Conservation (phyloP, 2,113 vertebrate species). For the Helogale parvula region DNA sequence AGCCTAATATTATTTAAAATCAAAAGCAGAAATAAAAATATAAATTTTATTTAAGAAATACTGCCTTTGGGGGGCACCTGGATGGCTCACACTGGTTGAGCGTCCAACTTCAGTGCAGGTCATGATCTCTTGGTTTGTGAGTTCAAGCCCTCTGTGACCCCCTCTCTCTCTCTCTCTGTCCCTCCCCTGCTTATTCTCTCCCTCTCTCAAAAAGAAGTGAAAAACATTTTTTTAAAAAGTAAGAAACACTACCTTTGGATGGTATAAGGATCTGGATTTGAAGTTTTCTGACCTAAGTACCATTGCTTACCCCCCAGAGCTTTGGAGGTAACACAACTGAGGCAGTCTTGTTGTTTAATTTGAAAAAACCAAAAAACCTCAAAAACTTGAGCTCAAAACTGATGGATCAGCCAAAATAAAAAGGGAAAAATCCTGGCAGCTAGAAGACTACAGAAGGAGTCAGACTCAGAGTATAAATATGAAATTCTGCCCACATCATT, state of each 20-base stretch:
- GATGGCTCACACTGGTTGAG: too few relatives aligned
- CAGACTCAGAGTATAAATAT: not conserved
- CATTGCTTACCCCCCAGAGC: accelerated
- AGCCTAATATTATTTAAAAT: not conserved
- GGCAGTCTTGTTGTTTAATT: not conserved
- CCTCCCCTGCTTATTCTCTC: too few relatives aligned
- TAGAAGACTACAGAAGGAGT: not conserved
- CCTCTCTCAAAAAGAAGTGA: too few relatives aligned
- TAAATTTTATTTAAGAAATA: not conserved
- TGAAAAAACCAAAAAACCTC: not conserved
- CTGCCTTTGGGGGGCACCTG: not conserved
- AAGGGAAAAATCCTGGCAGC: not conserved
- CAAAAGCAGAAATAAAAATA: not conserved
- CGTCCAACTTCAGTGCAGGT: too few relatives aligned
- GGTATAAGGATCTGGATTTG: not conserved
- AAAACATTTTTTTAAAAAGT: too few relatives aligned
- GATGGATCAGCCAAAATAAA: not conserved
- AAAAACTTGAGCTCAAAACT: not conserved
- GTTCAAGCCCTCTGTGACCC: too few relatives aligned
- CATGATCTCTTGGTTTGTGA: too few relatives aligned
- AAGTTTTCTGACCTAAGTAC: not conserved
- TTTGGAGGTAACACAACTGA: not conserved
- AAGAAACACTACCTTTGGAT: not conserved
- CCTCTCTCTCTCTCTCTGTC: too few relatives aligned
- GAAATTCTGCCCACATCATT: not conserved